Evolutionary conservation across 2,888 invertebrate species (phyloP).

Genomic region (Corythucha ciliata): DNA sequence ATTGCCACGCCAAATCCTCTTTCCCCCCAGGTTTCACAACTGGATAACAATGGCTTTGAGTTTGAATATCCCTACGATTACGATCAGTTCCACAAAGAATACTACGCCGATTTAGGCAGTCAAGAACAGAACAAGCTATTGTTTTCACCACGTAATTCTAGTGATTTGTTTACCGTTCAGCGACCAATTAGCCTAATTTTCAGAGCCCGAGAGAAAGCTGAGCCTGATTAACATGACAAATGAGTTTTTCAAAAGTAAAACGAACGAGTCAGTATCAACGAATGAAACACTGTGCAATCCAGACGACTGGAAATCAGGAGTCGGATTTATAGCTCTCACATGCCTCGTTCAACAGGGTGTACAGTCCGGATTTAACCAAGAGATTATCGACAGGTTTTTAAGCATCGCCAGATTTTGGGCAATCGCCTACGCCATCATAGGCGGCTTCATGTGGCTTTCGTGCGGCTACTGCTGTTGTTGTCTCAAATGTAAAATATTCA

Average conservation of each 20-base stretch:
- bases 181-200: too few relatives aligned
- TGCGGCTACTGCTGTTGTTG: slow-evolving; percentile 16
- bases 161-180: too few relatives aligned
- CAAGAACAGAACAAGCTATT: too few relatives aligned
- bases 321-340: slow-evolving; percentile 1
- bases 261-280: too few relatives aligned
- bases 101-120: slow-evolving; percentile 3
- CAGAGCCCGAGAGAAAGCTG: too few relatives aligned
- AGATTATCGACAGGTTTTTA: neutral
- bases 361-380: neutral
- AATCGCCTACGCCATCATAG: neutral
- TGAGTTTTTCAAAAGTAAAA: too few relatives aligned
- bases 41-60: too few relatives aligned
- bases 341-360: slow-evolving; percentile 1
- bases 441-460: slow-evolving; percentile 4
- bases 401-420: slow-evolving; percentile 10
- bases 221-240: too few relatives aligned
- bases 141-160: too few relatives aligned
- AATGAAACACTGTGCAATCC: too few relatives aligned
- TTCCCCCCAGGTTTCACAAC: too few relatives aligned
- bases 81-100: slow-evolving; percentile 1
- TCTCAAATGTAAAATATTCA: slow-evolving; percentile 5
- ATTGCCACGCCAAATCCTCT: too few relatives aligned
- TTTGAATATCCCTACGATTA: slow-evolving; percentile 10
- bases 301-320: slow-evolving; percentile 7